Conservation (phyloP, 2,888 invertebrate species). For the Lagria hirta region DNA sequence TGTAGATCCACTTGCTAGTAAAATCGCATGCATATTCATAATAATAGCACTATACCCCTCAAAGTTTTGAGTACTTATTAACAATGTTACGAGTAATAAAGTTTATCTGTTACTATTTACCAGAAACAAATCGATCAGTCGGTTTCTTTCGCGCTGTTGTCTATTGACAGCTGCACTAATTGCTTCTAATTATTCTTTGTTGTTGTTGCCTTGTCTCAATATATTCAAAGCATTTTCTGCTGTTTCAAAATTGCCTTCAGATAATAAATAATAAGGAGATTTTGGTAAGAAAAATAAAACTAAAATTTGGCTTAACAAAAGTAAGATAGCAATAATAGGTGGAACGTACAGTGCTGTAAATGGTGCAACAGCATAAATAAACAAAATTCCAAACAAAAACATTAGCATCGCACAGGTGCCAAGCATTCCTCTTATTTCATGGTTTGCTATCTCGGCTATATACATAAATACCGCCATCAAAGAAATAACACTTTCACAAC, state of each 20-base stretch:
- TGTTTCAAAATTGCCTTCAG: slow-evolving; percentile 40
- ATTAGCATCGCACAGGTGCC: slow-evolving; percentile 48
- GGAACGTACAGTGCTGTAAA: slow-evolving; percentile 45
- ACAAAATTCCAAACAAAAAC: slow-evolving; percentile 48
- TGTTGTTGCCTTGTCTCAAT: slow-evolving; percentile 37
- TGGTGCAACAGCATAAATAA: slow-evolving; percentile 43
- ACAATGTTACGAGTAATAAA: no score
- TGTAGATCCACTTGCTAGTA: no score
- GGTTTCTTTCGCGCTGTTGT: slow-evolving; percentile 37
- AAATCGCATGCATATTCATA: no score
- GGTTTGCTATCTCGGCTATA: slow-evolving; percentile 50
- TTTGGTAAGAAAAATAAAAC: slow-evolving; percentile 50
- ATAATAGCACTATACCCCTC: no score
- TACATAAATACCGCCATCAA: slow-evolving; percentile 51
- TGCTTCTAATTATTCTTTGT: slow-evolving; percentile 45
- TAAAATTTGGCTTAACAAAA: slow-evolving; percentile 41
- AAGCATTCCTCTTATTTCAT: slow-evolving; percentile 47
- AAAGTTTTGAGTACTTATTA: no score
- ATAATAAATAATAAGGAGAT: slow-evolving; percentile 48
- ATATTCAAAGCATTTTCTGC: slow-evolving; percentile 43
- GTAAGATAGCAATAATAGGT: slow-evolving; percentile 42
- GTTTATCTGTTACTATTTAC: no score
- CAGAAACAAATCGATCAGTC: no score
- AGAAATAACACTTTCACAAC: slow-evolving; percentile 48
- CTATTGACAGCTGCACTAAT: slow-evolving; percentile 45